Evolutionary conservation across 92 coral and sea anemone species (phyloP).

Genomic region (Paragorgia papillata): DNA sequence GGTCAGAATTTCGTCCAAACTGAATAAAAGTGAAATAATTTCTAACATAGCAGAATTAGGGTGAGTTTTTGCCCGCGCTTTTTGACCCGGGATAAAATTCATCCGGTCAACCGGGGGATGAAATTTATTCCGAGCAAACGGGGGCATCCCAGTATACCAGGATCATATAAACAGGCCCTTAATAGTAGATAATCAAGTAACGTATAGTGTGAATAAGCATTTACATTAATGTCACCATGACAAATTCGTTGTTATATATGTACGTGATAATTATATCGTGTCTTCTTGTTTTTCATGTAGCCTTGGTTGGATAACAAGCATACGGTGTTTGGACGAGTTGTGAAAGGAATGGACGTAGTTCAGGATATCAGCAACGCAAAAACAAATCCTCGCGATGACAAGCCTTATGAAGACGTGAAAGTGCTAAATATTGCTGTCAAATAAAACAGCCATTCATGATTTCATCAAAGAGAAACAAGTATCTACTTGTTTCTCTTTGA

Average conservation of each 20-base stretch:
- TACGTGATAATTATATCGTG: background rate
- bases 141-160: too few species aligned
- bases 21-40: too few species aligned
- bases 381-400: conserved; percentile 92
- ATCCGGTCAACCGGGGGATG: too few species aligned
- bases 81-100: too few species aligned
- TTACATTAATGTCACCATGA: too few species aligned
- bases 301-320: conserved; percentile 99
- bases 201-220: too few species aligned
- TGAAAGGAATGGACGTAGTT: conserved; percentile 90
- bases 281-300: conserved; percentile 46
- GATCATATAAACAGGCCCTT: too few species aligned
- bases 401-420: conserved; percentile 95
- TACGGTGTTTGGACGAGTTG: conserved; percentile 96
- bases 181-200: too few species aligned
- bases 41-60: too few species aligned
- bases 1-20: too few species aligned
- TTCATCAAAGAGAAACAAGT: background rate
- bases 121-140: too few species aligned
- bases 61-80: too few species aligned
- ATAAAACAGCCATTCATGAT: background rate
- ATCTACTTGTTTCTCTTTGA: background rate
- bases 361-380: conserved; percentile 75
- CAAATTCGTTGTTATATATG: background rate
- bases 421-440: conserved; percentile 75